A percentile compares a stretch with the other conserved stretches of the same genome.
Evolutionary conservation across 2,888 invertebrate species (phyloP).

Genomic region (Coelogynopora nodosa): DNA sequence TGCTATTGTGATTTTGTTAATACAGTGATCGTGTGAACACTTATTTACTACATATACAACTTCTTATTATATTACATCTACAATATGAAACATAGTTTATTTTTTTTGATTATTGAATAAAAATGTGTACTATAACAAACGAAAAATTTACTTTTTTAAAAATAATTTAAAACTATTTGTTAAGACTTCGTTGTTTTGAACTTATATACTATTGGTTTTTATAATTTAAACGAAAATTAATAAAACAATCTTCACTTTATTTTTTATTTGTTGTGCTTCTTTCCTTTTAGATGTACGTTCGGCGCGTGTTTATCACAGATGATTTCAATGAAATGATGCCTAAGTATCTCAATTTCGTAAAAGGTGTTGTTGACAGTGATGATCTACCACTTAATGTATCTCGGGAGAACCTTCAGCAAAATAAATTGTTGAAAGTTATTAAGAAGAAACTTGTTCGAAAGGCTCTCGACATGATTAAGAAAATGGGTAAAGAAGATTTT

Average conservation of each 20-base stretch:
- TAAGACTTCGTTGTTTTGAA: too few species aligned
- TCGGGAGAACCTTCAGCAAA: conserved; percentile 94
- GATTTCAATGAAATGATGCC: conserved; percentile 99
- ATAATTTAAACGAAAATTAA: neutral
- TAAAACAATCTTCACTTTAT: neutral
- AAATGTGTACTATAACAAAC: too few species aligned
- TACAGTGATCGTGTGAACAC: too few species aligned
- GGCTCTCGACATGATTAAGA: conserved; percentile 94
- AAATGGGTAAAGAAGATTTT: conserved; percentile 82
- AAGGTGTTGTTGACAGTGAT: conserved; percentile 95
- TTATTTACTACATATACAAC: too few species aligned
- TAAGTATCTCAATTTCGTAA: conserved; percentile 87
- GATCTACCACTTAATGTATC: conserved; percentile 96
- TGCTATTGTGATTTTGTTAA: too few species aligned
- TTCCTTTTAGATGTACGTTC: conserved; percentile 73
- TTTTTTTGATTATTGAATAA: too few species aligned
- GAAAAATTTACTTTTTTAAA: too few species aligned
- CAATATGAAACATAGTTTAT: too few species aligned
- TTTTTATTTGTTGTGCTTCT: neutral
- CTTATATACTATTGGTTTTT: neutral
- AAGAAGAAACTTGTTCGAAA: conserved; percentile 97
- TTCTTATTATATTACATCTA: too few species aligned
- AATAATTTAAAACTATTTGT: too few species aligned
- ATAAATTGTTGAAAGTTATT: conserved; percentile 95
- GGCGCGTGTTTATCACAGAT: conserved; percentile 97